A percentile compares a stretch with the other conserved stretches of the same genome.
Conservation (phyloP, 1,140 invertebrate species). For the Platorchestia sp. region DNA sequence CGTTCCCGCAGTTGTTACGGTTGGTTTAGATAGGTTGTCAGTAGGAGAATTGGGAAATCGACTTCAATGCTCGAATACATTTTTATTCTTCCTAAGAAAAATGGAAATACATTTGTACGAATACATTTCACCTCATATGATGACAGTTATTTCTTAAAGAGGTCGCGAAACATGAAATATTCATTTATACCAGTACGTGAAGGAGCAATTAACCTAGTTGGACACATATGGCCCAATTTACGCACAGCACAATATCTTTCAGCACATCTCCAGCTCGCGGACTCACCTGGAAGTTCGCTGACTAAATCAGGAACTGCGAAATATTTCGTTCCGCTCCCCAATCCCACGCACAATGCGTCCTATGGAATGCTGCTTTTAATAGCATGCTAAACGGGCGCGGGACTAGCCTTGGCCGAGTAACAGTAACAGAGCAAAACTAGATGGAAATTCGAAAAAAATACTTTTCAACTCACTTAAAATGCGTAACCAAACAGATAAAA, state of each 20-base stretch:
- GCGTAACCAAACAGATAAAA: background rate
- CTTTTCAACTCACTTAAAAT: background rate
- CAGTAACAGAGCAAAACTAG: background rate
- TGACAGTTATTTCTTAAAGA: too few relatives aligned
- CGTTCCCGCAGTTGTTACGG: too few relatives aligned
- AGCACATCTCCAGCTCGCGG: background rate
- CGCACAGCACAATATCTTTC: background rate
- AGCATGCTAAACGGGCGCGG: background rate
- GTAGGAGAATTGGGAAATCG: too few relatives aligned
- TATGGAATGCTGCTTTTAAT: background rate
- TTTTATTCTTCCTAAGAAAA: too few relatives aligned
- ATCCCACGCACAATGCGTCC: background rate
- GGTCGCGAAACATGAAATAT: too few relatives aligned
- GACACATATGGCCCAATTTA: too few relatives aligned
- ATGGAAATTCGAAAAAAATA: background rate
- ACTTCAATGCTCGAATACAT: too few relatives aligned
- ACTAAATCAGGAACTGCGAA: background rate
- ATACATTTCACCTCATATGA: too few relatives aligned
- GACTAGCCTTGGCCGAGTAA: background rate
- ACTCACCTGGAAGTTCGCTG: background rate
- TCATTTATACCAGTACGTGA: too few relatives aligned
- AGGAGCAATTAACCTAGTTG: too few relatives aligned
- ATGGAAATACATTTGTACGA: too few relatives aligned
- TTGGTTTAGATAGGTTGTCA: too few relatives aligned
- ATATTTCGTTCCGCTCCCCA: background rate